Evolutionary conservation across 2,888 invertebrate species (phyloP).

Genomic region (Cheilosia vernalis): DNA sequence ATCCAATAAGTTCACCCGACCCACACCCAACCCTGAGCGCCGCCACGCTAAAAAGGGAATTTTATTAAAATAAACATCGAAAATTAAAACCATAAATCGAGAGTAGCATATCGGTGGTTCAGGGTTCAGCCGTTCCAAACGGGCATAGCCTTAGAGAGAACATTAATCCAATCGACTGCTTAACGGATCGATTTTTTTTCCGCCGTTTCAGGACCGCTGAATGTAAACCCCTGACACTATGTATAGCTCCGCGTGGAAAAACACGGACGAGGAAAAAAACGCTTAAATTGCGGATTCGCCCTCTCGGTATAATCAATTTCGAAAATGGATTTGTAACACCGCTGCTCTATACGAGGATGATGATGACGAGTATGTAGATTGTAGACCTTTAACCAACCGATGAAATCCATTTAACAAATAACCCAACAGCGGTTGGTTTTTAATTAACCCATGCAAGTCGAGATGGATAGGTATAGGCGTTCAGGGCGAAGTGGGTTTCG

Average conservation of each 20-base stretch:
- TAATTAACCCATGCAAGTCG: slow-evolving; percentile 80
- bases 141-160: slow-evolving; percentile 57
- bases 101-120: not conserved
- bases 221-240: not conserved
- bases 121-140: slow-evolving; percentile 15
- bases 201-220: slow-evolving; percentile 23
- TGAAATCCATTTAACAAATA: slow-evolving; percentile 84
- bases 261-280: slow-evolving; percentile 33
- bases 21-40: slow-evolving; percentile 11
- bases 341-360: slow-evolving; percentile 7
- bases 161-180: slow-evolving; percentile 75
- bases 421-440: slow-evolving; percentile 83
- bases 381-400: slow-evolving; percentile 76
- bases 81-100: slow-evolving; percentile 72
- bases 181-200: slow-evolving; percentile 61
- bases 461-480: slow-evolving; percentile 3
- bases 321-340: slow-evolving; percentile 75
- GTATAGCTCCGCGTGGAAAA: slow-evolving; percentile 15
- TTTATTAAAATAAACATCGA: slow-evolving; percentile 72
- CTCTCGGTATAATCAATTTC: slow-evolving; percentile 72
- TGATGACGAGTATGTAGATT: slow-evolving; percentile 57
- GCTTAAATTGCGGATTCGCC: slow-evolving; percentile 67
- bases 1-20: slow-evolving; percentile 67
- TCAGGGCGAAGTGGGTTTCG: slow-evolving; percentile 13
- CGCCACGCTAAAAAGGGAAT: slow-evolving; percentile 25